These are phyloP conservation scores for Clanis bilineata DNA, from an alignment of 2,888 invertebrate species.

Conservation along the genomic window DNA sequence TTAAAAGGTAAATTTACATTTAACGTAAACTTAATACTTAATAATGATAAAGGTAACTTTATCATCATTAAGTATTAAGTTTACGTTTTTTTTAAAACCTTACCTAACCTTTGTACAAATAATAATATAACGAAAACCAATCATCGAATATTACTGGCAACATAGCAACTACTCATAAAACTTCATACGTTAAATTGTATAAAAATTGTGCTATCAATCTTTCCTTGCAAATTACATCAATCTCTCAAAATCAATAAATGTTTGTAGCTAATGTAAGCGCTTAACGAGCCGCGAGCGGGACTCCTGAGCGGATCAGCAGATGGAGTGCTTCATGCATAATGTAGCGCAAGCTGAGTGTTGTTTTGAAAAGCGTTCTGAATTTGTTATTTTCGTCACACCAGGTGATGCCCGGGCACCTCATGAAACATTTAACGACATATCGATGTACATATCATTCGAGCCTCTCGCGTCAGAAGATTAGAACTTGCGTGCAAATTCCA, in stretches of 20 bases:
- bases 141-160: too few relatives aligned
- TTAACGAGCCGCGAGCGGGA: slow-evolving; percentile 80
- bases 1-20: too few relatives aligned
- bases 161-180: neutral
- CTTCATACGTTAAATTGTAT: neutral
- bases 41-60: too few relatives aligned
- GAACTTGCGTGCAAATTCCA: neutral
- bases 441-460: slow-evolving; percentile 11
- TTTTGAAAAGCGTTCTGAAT: slow-evolving; percentile 81
- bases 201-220: slow-evolving; percentile 21
- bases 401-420: slow-evolving; percentile 74
- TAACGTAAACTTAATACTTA: too few relatives aligned
- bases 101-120: too few relatives aligned
- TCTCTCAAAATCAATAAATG: slow-evolving; percentile 78
- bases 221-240: slow-evolving; percentile 67
- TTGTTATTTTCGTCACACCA: slow-evolving; percentile 79
- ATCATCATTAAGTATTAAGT: too few relatives aligned
- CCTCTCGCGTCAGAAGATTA: neutral
- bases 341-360: slow-evolving; percentile 78
- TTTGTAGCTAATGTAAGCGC: slow-evolving; percentile 80
- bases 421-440: slow-evolving; percentile 76
- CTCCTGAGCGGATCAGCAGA: slow-evolving; percentile 81
- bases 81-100: too few relatives aligned
- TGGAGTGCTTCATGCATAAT: slow-evolving; percentile 83
- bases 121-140: too few relatives aligned